Percentiles rank a stretch among this genome's conserved stretches.
phyloP scores from a whole-genome alignment of 2,113 vertebrate genomes.

The Thamnophis sirtalis region DNA sequence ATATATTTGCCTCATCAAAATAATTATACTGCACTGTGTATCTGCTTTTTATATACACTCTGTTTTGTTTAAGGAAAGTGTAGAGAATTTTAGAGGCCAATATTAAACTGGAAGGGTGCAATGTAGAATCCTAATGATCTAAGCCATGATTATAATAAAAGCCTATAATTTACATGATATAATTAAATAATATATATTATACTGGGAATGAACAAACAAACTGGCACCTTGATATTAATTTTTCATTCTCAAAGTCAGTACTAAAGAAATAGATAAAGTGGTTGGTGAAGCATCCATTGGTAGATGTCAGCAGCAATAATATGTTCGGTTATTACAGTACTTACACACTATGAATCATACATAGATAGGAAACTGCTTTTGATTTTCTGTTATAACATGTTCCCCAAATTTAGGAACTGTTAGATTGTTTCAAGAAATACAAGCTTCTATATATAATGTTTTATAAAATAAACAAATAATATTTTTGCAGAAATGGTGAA shows the following conservation, averaged over 20 bases:
- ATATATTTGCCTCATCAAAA: not conserved
- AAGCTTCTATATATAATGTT: not conserved
- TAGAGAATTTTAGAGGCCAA: not conserved
- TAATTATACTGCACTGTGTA: not conserved
- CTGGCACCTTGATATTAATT: not conserved
- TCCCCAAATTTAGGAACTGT: not conserved
- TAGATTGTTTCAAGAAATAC: conserved; percentile 6
- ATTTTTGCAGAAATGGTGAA: not conserved
- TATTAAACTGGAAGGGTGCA: not conserved
- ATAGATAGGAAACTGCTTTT: conserved; percentile 9
- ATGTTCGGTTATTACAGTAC: not conserved
- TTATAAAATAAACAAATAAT: conserved; percentile 19
- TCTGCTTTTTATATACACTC: not conserved
- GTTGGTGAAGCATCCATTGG: not conserved
- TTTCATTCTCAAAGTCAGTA: conserved; percentile 17
- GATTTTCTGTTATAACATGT: conserved; percentile 10
- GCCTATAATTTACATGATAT: not conserved
- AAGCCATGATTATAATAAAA: not conserved
- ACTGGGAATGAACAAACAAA: conserved; percentile 14
- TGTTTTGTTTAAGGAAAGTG: not conserved
- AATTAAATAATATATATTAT: not conserved
- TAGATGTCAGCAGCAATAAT: not conserved
- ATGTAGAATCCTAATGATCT: not conserved
- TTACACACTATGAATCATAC: not conserved
- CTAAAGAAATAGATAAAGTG: conserved; percentile 14